Conservation (phyloP, 2,113 vertebrate species). For the Craseonycteris thonglongyai region DNA sequence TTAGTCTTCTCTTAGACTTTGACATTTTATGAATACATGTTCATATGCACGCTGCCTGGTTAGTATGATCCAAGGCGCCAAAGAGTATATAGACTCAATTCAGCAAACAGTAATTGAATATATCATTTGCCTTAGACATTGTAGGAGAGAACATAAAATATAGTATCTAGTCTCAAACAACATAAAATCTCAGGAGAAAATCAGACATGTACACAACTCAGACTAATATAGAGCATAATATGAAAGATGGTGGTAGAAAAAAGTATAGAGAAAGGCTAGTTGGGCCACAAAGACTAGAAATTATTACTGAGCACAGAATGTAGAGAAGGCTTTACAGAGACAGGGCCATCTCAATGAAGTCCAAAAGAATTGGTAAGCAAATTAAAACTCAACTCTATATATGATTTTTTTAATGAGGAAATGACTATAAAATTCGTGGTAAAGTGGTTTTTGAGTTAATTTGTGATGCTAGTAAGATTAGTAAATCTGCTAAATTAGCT, state of each 20-base stretch:
- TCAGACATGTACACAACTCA: neutral
- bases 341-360: neutral
- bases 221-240: neutral
- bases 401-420: neutral
- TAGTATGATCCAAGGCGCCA: neutral
- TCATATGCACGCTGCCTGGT: neutral
- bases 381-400: neutral
- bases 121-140: neutral
- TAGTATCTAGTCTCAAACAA: neutral
- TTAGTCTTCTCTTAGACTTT: neutral
- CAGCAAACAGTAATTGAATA: neutral
- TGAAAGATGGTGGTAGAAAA: neutral
- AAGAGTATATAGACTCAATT: neutral
- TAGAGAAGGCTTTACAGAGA: neutral
- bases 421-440: neutral
- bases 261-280: neutral
- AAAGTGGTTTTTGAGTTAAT: neutral
- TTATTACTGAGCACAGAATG: constrained; percentile 12
- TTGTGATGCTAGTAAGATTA: no score
- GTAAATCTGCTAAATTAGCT: neutral
- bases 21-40: neutral
- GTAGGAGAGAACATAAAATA: neutral
- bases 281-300: neutral
- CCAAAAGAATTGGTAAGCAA: neutral
- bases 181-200: neutral